A percentile compares a stretch with the other conserved stretches of the same genome.
Evolutionary conservation across 2,888 invertebrate genomes (phyloP).

Genomic region (Chaetogeoica ovagalla): DNA sequence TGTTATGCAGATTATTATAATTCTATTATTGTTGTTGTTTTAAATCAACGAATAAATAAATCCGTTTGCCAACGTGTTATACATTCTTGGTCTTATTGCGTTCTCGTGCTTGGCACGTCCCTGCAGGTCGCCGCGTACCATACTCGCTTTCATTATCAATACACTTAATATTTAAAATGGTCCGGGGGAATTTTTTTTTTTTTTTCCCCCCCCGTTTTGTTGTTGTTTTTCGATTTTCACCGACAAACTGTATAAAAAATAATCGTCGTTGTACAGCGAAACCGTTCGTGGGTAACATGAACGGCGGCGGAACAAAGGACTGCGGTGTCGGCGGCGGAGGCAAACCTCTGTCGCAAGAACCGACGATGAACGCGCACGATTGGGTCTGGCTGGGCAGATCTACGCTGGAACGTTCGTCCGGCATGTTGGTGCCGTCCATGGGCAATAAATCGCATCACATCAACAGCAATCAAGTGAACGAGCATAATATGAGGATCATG

Average conservation of each 20-base stretch:
- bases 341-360: constrained; percentile 62
- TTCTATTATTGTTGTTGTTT: no score
- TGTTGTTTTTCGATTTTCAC: not conserved
- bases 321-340: constrained; percentile 58
- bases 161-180: no score
- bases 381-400: constrained; percentile 94
- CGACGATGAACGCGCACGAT: constrained; percentile 88
- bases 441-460: constrained; percentile 57
- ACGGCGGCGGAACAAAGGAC: constrained; percentile 40
- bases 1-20: no score
- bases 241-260: no score
- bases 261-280: constrained; percentile 17
- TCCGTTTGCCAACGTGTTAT: no score
- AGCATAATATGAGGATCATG: constrained; percentile 72
- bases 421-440: constrained; percentile 55
- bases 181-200: no score
- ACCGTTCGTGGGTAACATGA: constrained; percentile 36
- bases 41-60: no score
- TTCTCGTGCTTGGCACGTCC: no score
- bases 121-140: no score
- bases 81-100: no score
- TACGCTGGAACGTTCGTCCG: constrained; percentile 67
- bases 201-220: no score
- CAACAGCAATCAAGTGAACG: constrained; percentile 59
- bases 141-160: no score